Percentiles rank a stretch among this genome's conserved stretches.
Conservation (phyloP, 2,888 invertebrate species). For the Athripsodes cinereus region DNA sequence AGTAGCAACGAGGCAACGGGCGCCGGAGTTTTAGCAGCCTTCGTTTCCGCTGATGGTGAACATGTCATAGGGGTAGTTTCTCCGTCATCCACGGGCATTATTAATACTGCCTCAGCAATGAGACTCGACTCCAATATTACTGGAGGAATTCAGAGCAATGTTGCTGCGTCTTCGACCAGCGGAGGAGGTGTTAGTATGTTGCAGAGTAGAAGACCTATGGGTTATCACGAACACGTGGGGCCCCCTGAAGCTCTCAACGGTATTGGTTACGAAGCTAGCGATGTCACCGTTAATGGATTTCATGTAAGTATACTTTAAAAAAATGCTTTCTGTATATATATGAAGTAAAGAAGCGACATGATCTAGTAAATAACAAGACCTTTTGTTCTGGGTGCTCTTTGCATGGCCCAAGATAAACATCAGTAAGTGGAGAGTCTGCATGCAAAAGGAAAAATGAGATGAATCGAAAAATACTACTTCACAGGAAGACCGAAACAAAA, state of each 20-base stretch:
- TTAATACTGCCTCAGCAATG: background rate
- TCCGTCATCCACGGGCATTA: background rate
- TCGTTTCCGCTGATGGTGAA: background rate
- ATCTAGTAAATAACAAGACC: too few species aligned
- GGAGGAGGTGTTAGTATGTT: background rate
- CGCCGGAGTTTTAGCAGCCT: background rate
- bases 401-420: too few species aligned
- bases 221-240: slow-evolving; percentile 29
- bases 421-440: too few species aligned
- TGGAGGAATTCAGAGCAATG: background rate
- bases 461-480: too few species aligned
- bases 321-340: too few species aligned
- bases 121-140: background rate
- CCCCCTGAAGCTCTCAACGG: slow-evolving; percentile 1
- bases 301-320: slow-evolving; percentile 35
- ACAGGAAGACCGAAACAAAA: too few species aligned
- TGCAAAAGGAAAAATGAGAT: too few species aligned
- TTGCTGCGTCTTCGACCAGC: background rate
- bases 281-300: slow-evolving; percentile 48
- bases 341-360: too few species aligned
- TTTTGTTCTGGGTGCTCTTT: too few species aligned
- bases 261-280: slow-evolving; percentile 35
- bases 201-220: slow-evolving; percentile 7
- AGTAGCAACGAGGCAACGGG: slow-evolving; percentile 3
- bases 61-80: background rate